Evolutionary conservation across 1,140 invertebrate species (phyloP), one percentile per base, ranked within the genome.

Genomic region (Ruditapes philippinarum): DNA sequence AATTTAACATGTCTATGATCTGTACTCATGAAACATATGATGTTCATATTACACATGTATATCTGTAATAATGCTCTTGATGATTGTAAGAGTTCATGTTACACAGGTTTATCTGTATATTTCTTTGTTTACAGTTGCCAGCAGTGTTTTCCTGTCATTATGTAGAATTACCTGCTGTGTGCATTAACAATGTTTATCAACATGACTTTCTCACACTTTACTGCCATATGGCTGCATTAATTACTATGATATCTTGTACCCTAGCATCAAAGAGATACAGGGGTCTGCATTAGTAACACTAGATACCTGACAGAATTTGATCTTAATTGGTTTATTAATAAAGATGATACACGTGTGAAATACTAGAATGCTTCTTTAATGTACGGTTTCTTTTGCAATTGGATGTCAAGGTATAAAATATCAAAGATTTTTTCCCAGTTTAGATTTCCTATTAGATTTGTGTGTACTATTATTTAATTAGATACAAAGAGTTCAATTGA

Each of bases 181-280:
- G 17, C 65, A 5, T 70, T 31, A 70, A n/a, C n/a, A 70, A 40
- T 70, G 65, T 70, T 70, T 70, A 70, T 70, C 65, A 36, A 70
- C 65, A 70, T 70, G 14, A 36, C 36, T 36, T 36, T 70, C 65
- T 70, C 65, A 70, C 65, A 38, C 65, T 70, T 70, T n/a, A n/a
- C 65, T 70, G 33, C 65, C 65, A 70, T 70, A 70, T 70, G 65
- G 36, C 36, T 40, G 33, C 2, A 38, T n/a, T 70, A 70, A 70
- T 70, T 70, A 70, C 33, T 7, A 70, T 31, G n/a, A 38, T 70
- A 70, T 70, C 65, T 70, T 40, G 12, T 19, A 28, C 65, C 31
- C 28, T 3, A 11, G 36, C 65, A 38, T 70, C 65, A 70, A 70
- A 70, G 65, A 33, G 28, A 36, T 38, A 38, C 17, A 70, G 14